These are phyloP conservation scores for Telenomus remus DNA, from an alignment of 1,140 invertebrate genomes.

Conservation along the genomic window DNA sequence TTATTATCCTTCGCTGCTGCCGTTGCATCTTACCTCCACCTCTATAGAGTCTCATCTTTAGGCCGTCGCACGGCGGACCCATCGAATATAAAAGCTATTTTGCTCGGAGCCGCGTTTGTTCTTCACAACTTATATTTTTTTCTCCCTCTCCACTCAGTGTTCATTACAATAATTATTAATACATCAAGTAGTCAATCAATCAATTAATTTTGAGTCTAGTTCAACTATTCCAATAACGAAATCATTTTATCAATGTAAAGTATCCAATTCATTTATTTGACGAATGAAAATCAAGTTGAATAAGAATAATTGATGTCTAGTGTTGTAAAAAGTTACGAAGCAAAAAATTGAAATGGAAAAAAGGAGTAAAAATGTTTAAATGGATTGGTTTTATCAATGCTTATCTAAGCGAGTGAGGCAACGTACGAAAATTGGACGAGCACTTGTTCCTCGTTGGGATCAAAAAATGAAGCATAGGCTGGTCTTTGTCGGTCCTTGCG, in stretches of 20 bases:
- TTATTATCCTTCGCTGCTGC: conserved; percentile 48
- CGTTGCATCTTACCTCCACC: conserved; percentile 32
- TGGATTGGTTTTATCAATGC: conserved; percentile 16
- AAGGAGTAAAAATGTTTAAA: too few relatives aligned
- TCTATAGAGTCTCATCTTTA: conserved; percentile 28
- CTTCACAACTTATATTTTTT: conserved; percentile 25
- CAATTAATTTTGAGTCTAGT: too few relatives aligned
- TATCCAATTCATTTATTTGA: too few relatives aligned
- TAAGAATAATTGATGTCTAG: too few relatives aligned
- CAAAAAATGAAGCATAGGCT: neutral
- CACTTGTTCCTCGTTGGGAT: conserved; percentile 15
- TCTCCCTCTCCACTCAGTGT: conserved; percentile 2
- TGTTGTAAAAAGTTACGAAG: too few relatives aligned
- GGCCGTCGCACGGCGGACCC: conserved; percentile 35
- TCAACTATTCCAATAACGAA: too few relatives aligned
- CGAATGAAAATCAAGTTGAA: too few relatives aligned
- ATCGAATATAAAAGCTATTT: conserved; percentile 51
- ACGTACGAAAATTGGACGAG: conserved; percentile 40
- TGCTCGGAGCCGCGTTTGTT: conserved; percentile 62
- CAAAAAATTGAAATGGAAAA: too few relatives aligned
- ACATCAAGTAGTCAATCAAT: too few relatives aligned
- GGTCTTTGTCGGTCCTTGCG: conserved; percentile 34
- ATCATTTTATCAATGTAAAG: too few relatives aligned
- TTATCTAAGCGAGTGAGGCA: conserved; percentile 43
- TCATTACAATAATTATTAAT: too few relatives aligned